Evolutionary conservation across 2,797 vertebrate species (phyloP), one percentile per base, ranked within the genome.

Genomic region (Lates japonicus): DNA sequence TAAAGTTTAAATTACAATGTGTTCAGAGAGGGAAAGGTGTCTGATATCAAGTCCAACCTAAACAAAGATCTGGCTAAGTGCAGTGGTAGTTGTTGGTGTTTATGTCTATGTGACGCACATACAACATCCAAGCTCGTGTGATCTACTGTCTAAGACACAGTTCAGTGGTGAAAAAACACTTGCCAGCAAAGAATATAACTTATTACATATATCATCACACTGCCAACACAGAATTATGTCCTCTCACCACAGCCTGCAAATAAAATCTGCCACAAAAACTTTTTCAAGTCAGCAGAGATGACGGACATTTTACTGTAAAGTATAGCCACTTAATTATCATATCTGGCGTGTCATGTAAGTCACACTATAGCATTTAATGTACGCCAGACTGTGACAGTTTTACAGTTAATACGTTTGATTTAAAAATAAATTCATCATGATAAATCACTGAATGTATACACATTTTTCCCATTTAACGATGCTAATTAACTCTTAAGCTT

Each of bases 241-340:
- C 14, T 63, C 8, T 12, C 8, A 52, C 16, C 16, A 52, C 17
- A 11, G 8, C 13, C 17, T 1, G 16, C n/a, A 20, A 20, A 11
- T 58, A 16, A 59, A 49, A 62, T 51, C 11, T 67, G n/a, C 10
- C 16, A 60, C 20, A 20, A 48, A 69, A 74, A 52, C 39, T 39
- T 37, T 54, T n/a, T 52, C 7, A 66, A 64, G 39, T 41, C 39
- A 65, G 20, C 20, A 39, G 11, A 51, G 25, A 19, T 12, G 4
- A 64, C 16, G 8, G 9, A n/a, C 17, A 52, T 59, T 65, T 59
- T 46, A 37, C 52, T 44, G 16, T 25, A 52, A 57, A 25, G 8
- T 1, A 2, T 12, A 35, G 2, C 31, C 42, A 14, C 46, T 67
- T 22, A 70, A 52, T 29, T 11, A 49, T 62, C 29, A 25, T 5